Evolutionary conservation across 2,888 invertebrate genomes (phyloP), one percentile per base, ranked within the genome.

Genomic region (Andrena hattorfiana): DNA sequence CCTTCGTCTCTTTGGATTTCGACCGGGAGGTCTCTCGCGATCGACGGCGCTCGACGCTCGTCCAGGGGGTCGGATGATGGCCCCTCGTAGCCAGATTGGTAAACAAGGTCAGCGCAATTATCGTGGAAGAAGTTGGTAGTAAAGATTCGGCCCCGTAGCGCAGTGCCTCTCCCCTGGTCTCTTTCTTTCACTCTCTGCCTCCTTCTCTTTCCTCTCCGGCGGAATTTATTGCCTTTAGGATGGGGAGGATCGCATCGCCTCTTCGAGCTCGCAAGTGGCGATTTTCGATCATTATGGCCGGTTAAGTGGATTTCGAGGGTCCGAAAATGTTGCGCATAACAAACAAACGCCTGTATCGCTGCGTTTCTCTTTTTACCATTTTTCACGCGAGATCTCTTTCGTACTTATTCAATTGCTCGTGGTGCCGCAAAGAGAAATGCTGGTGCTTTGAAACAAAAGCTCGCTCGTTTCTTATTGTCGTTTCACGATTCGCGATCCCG

Each of bases 241-340:
- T 8, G 67, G 80, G 72, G 63, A 81, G 76, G 66, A 62, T 26
- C n/a, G 71, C 26, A 74, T 67, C 49, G 73, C 60, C 68, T 63
- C 32, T 48, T 75, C 80, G 76, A 76, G 81, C 67, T 76, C 62
- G 63, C 81, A 87, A 87, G 81, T 81, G 76, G 77, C 85, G 87
- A 87, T 87, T 87, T 87, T 87, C 87, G 83, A 81, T 83, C 88
- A 83, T 87, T 83, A 83, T 32, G 70, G 59, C 32, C 66, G 76
- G 48, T 80, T 87, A 87, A 87, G 83, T 76, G 81, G 87, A 73
- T 59, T 75, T 62, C 62, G 85, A 28, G 71, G 48, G 69, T 13
- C 10, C 72, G 62, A 83, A 73, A 83, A 85, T 80, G 72, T 64
- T 60, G 49, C 70, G 64, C 77, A 77, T 85, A 83, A 80, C 83